phyloP scores from a whole-genome alignment of 1,140 invertebrate genomes.

The Drosophila melanica region DNA sequence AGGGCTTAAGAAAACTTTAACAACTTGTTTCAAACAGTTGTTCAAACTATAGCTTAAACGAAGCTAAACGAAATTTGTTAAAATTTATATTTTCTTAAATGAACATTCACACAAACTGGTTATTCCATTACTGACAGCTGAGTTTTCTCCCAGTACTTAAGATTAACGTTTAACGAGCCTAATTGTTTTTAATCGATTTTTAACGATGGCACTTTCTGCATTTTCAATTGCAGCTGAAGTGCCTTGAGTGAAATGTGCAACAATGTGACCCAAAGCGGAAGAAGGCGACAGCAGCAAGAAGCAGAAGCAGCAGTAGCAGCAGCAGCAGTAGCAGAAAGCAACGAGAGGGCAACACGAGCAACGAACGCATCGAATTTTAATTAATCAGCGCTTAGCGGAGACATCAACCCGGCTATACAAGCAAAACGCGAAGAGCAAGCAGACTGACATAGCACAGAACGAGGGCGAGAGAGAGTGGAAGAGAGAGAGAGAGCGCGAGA shows the following conservation, averaged over 20 bases:
- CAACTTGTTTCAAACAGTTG: too few relatives aligned
- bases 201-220: slow-evolving; percentile 13
- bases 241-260: slow-evolving; percentile 54
- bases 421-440: slow-evolving; percentile 35
- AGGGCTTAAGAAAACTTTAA: too few relatives aligned
- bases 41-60: too few relatives aligned
- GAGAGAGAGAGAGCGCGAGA: not conserved
- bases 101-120: too few relatives aligned
- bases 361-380: slow-evolving; percentile 13
- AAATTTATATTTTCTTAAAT: too few relatives aligned
- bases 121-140: slow-evolving; percentile 10
- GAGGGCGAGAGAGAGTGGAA: not conserved
- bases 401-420: slow-evolving; percentile 17
- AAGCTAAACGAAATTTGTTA: too few relatives aligned
- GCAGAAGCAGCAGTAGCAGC: slow-evolving; percentile 12
- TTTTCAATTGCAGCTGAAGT: slow-evolving; percentile 51
- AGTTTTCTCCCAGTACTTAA: slow-evolving; percentile 12
- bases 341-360: slow-evolving; percentile 7
- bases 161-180: slow-evolving; percentile 23
- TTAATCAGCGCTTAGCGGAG: slow-evolving; percentile 3
- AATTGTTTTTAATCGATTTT: slow-evolving; percentile 48
- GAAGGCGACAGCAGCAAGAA: slow-evolving; percentile 21
- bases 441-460: slow-evolving; percentile 31
- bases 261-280: slow-evolving; percentile 59
- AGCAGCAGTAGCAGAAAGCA: not conserved